Evolutionary conservation across 2,113 vertebrate genomes (phyloP).

Genomic region (Dasypus novemcinctus): DNA sequence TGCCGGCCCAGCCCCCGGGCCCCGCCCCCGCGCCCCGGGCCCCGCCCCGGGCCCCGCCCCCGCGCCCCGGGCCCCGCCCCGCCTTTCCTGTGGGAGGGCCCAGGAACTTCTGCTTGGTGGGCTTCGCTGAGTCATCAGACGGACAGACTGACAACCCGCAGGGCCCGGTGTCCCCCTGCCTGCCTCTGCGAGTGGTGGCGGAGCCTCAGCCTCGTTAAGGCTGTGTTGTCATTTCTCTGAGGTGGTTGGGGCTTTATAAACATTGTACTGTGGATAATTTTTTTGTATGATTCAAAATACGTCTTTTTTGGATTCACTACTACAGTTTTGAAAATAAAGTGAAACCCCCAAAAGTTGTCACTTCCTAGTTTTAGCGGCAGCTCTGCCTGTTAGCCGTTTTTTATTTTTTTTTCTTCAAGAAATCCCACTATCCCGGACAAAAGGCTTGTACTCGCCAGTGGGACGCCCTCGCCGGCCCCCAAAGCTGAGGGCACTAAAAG

Average conservation of each 20-base stretch:
- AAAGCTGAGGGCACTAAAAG: constrained; percentile 33
- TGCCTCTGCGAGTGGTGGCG: neutral
- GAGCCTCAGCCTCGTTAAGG: accelerated
- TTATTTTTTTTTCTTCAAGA: neutral
- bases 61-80: neutral
- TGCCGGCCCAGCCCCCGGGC: too few relatives aligned
- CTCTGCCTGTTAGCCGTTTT: constrained; percentile 42
- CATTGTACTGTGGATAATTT: constrained; percentile 47
- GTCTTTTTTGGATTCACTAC: constrained; percentile 51
- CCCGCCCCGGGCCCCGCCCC: too few relatives aligned
- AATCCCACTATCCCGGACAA: neutral
- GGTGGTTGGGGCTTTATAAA: constrained; percentile 41
- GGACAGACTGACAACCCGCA: neutral
- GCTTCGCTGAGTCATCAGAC: too few relatives aligned
- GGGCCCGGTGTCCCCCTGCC: neutral
- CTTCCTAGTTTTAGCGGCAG: neutral
- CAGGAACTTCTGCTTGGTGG: too few relatives aligned
- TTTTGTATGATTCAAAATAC: constrained; percentile 45
- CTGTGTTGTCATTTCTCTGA: neutral
- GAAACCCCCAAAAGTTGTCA: constrained; percentile 43
- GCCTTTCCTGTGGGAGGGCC: too few relatives aligned
- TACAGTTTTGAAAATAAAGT: constrained; percentile 43
- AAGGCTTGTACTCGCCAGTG: neutral
- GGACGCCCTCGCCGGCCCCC: accelerated
- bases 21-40: too few relatives aligned